Evolutionary conservation across 1,140 invertebrate species (phyloP).

Genomic region (Drosophila neocordata): DNA sequence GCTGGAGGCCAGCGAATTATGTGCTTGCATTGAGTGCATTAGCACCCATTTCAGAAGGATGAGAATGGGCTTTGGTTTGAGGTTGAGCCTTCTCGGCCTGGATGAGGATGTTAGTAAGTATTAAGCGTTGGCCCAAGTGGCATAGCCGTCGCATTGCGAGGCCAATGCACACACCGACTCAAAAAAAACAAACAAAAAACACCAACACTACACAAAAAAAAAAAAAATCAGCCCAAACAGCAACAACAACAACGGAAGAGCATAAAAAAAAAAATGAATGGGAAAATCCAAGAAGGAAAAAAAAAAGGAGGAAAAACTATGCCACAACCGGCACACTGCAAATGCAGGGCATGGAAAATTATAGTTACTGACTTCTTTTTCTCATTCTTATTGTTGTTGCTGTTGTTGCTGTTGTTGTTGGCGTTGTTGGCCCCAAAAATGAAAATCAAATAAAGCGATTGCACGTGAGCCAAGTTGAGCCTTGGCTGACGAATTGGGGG

Average conservation of each 20-base stretch:
- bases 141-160: conserved; percentile 40
- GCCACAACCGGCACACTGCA: conserved; percentile 34
- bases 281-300: conserved; percentile 12
- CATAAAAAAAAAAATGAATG: not conserved
- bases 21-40: conserved; percentile 77
- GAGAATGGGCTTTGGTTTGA: conserved; percentile 15
- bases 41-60: conserved; percentile 53
- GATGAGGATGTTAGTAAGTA: conserved; percentile 45
- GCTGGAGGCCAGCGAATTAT: conserved; percentile 75
- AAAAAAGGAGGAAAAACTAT: conserved; percentile 18
- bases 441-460: conserved; percentile 77
- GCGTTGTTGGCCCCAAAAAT: conserved; percentile 62
- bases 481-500: not conserved
- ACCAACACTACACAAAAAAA: not conserved
- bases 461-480: conserved; percentile 65
- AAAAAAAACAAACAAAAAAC: not conserved
- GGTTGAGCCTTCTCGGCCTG: conserved; percentile 15
- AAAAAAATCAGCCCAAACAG: not conserved
- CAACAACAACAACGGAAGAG: not conserved
- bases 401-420: conserved; percentile 30
- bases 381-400: not conserved
- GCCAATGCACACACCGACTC: not conserved
- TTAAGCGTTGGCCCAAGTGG: conserved; percentile 67
- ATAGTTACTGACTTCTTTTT: conserved; percentile 39
- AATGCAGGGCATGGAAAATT: conserved; percentile 62